Evolutionary conservation across 2,113 vertebrate genomes (phyloP), one percentile per base, ranked within the genome.

Genomic region (Menura novaehollandiae): DNA sequence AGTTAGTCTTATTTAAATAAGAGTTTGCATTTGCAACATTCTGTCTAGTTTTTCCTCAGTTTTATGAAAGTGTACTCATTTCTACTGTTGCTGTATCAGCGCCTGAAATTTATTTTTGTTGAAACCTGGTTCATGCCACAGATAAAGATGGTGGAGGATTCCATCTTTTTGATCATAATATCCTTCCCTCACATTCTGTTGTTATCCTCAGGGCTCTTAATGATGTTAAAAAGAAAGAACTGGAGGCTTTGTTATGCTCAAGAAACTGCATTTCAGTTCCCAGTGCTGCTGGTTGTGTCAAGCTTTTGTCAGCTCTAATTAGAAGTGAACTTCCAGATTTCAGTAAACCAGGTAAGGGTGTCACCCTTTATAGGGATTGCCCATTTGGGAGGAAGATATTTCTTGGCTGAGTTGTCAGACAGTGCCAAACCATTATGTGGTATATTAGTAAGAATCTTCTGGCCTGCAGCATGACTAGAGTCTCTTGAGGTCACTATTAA

Each of bases 261-360:
- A 79, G 66, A 75, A 91, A 39, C 52, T 35, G 12, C 58, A 80
- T 88, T 97, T 95, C 33, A 2, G 62, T 71, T 96, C 89, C 52
- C 89, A 63, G 18, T 52, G 72, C 43, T 91, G 59, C 37, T 88
- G 62, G 94, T 90, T 92, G 22, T 95, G 76, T 84, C 71, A 85
- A 77, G 47, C 3, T 74, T 95, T 94, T 96, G 68, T 83, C 88
- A 94, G 41, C 14, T 93, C 53, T 94, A 91, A 95, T 95, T 95
- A 94, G 68, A 80, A 89, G 24, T 47, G 68, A 95, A 56, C 64
- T 94, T 83, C n/a, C 51, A 87, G 41, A 73, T 85, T 94, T 80
- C 91, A 91, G 68, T 19, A 87, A 87, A 64, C 35, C 66, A 87
- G 80, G 73, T 96, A 74, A 91, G 14, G 73, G 39, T 85, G 51